These are phyloP conservation scores for Cephalophus harveyi DNA, from an alignment of 2,113 vertebrate genomes.

Conservation along the genomic window DNA sequence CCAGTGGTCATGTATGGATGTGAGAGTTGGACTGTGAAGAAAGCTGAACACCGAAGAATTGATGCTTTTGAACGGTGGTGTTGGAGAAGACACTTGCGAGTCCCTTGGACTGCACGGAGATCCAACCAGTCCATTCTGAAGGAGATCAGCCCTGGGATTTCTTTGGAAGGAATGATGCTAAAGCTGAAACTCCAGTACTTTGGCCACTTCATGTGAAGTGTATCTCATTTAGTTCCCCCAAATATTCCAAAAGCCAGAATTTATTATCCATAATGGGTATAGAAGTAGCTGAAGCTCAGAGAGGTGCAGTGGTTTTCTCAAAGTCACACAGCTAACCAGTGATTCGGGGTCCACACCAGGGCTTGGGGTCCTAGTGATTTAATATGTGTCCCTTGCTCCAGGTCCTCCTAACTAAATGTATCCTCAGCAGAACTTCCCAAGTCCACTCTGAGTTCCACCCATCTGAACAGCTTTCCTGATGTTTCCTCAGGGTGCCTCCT, in stretches of 20 bases:
- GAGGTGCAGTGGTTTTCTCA: neutral
- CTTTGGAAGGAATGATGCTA: too few relatives aligned
- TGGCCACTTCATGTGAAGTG: too few relatives aligned
- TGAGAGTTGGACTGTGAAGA: too few relatives aligned
- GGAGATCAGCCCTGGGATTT: too few relatives aligned
- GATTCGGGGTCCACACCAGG: neutral
- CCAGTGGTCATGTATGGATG: too few relatives aligned
- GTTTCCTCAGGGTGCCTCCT: neutral
- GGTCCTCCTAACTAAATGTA: accelerated
- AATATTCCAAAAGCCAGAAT: neutral
- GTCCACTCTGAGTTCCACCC: neutral
- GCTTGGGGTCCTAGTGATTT: neutral
- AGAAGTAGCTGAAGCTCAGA: neutral
- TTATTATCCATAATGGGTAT: too few relatives aligned
- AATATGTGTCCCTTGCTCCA: accelerated
- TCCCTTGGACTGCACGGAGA: too few relatives aligned
- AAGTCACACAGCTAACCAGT: neutral
- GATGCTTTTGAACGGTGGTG: too few relatives aligned
- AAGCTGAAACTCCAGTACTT: too few relatives aligned
- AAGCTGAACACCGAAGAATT: accelerated
- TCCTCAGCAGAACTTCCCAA: neutral
- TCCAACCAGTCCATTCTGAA: too few relatives aligned
- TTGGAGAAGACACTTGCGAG: too few relatives aligned
- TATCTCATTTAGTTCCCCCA: neutral
- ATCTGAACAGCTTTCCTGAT: too few relatives aligned